Percentiles rank a stretch among this genome's conserved stretches.
These are phyloP conservation scores for Pinctada fucata DNA, from an alignment of 2,888 invertebrate genomes.

Conservation along the genomic window DNA sequence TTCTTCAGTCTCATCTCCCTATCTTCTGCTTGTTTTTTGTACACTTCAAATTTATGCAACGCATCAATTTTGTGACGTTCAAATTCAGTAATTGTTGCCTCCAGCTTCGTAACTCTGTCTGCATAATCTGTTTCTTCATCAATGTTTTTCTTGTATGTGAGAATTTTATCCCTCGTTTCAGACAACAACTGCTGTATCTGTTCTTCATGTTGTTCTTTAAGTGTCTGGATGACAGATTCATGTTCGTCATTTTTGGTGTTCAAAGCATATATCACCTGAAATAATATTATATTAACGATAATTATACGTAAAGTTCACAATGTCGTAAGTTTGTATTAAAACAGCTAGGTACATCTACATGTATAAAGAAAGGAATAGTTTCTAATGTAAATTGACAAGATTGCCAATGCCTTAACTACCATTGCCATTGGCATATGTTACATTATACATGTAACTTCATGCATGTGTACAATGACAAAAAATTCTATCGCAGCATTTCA, in stretches of 20 bases:
- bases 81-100: slow-evolving; percentile 62
- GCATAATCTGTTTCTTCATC: slow-evolving; percentile 60
- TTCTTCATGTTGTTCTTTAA: slow-evolving; percentile 75
- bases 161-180: slow-evolving; percentile 72
- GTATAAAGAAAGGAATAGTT: no score
- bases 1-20: slow-evolving; percentile 64
- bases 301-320: background rate
- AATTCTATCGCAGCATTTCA: no score
- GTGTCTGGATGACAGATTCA: slow-evolving; percentile 69
- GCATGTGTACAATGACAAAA: no score
- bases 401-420: no score
- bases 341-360: no score
- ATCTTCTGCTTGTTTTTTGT: slow-evolving; percentile 64
- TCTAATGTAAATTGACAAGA: no score
- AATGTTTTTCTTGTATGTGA: slow-evolving; percentile 62
- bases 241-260: slow-evolving; percentile 77
- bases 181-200: slow-evolving; percentile 72
- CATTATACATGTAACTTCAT: no score
- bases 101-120: slow-evolving; percentile 62
- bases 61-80: slow-evolving; percentile 62
- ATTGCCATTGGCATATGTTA: no score
- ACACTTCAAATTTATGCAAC: slow-evolving; percentile 63
- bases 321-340: no score
- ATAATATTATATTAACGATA: slow-evolving; percentile 6
- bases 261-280: slow-evolving; percentile 76